Conservation (phyloP, 2,888 invertebrate genomes). For the Ennomos fuscantarius region DNA sequence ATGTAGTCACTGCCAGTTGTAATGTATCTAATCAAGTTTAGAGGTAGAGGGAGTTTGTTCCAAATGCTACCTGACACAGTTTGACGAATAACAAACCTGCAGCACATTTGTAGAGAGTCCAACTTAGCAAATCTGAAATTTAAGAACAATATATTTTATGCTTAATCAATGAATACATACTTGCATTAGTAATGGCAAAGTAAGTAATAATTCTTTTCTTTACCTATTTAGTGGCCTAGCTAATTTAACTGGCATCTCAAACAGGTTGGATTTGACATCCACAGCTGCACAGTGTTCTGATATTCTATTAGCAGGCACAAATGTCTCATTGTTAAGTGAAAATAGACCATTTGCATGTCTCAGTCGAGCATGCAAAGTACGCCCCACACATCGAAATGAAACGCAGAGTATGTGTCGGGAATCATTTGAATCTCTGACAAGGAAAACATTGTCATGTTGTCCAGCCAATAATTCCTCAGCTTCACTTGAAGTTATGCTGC, state of each 20-base stretch:
- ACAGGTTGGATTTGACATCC: slow-evolving; percentile 76
- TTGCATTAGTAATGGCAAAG: too few species aligned
- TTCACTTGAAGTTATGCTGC: slow-evolving; percentile 89
- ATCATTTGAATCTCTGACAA: slow-evolving; percentile 90
- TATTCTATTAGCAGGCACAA: slow-evolving; percentile 79
- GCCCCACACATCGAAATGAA: slow-evolving; percentile 89
- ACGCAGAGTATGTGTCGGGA: slow-evolving; percentile 88
- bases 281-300: slow-evolving; percentile 81
- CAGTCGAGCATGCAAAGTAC: slow-evolving; percentile 89
- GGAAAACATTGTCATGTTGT: slow-evolving; percentile 90
- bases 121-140: slow-evolving; percentile 87
- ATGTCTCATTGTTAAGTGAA: slow-evolving; percentile 85
- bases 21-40: slow-evolving; percentile 76
- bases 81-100: slow-evolving; percentile 90
- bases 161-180: neutral
- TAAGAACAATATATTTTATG: neutral
- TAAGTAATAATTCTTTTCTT: slow-evolving; percentile 5
- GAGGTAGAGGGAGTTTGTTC: slow-evolving; percentile 87
- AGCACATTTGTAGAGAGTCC: slow-evolving; percentile 89
- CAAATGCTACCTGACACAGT: slow-evolving; percentile 88
- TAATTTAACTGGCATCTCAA: slow-evolving; percentile 80
- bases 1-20: slow-evolving; percentile 81
- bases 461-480: slow-evolving; percentile 88
- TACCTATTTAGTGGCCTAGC: slow-evolving; percentile 80
- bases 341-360: slow-evolving; percentile 90